Evolutionary conservation across 2,888 invertebrate species (phyloP).

Genomic region (Agonopterix alstromeriana): DNA sequence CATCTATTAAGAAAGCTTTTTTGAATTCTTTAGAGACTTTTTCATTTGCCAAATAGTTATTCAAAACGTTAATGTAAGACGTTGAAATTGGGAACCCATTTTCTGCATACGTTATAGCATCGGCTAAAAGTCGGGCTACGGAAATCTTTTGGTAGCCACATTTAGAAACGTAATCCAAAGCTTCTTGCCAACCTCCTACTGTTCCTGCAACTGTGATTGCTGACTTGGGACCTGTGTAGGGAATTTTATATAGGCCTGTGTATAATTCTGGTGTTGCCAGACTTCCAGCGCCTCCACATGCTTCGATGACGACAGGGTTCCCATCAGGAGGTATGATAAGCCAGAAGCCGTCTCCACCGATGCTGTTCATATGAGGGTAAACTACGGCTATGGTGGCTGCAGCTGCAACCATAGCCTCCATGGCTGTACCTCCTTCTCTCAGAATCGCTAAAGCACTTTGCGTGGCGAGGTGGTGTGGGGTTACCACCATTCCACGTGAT

Average conservation of each 20-base stretch:
- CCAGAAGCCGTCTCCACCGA: slow-evolving; percentile 66
- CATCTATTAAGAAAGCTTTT: slow-evolving; percentile 36
- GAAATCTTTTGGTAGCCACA: slow-evolving; percentile 49
- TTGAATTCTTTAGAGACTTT: slow-evolving; percentile 25
- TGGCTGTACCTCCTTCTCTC: slow-evolving; percentile 58
- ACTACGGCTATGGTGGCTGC: slow-evolving; percentile 62
- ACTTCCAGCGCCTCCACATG: slow-evolving; percentile 55
- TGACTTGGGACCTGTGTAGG: slow-evolving; percentile 46
- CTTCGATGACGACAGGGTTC: slow-evolving; percentile 57
- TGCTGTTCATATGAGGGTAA: slow-evolving; percentile 62
- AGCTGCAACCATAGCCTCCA: slow-evolving; percentile 61
- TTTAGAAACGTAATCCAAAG: slow-evolving; percentile 52
- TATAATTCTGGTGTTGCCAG: slow-evolving; percentile 46
- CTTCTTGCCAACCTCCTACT: slow-evolving; percentile 63
- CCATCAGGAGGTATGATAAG: slow-evolving; percentile 57
- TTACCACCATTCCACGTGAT: slow-evolving; percentile 56
- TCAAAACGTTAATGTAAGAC: slow-evolving; percentile 17
- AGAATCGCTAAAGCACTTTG: slow-evolving; percentile 55
- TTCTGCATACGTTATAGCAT: slow-evolving; percentile 59
- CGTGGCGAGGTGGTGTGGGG: slow-evolving; percentile 61
- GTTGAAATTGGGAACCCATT: slow-evolving; percentile 48
- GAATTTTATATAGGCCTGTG: slow-evolving; percentile 36
- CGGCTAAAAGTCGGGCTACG: slow-evolving; percentile 38
- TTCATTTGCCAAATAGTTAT: background rate
- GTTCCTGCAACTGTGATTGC: slow-evolving; percentile 60